Percentiles rank a stretch among this genome's conserved stretches.
These are phyloP conservation scores for Dipodomys merriami DNA, from an alignment of 2,113 vertebrate species.

Conservation along the genomic window DNA sequence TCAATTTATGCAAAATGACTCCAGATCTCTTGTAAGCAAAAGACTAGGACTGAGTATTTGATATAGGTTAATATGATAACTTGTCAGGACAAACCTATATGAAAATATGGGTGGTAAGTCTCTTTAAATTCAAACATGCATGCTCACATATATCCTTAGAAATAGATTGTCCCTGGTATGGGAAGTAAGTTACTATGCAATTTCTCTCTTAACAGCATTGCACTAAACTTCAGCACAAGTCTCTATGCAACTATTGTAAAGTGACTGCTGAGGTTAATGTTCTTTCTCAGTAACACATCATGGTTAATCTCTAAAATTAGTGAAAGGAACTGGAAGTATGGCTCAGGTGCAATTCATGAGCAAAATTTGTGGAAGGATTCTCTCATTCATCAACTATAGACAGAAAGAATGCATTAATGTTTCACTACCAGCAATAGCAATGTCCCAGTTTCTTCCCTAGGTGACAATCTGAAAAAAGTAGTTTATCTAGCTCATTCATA, in stretches of 20 bases:
- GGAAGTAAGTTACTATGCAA: neutral
- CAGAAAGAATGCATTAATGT: neutral
- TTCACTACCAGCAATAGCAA: neutral
- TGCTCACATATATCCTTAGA: neutral
- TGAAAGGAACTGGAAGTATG: too few relatives aligned
- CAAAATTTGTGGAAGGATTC: slow-evolving; percentile 5
- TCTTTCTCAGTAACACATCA: slow-evolving; percentile 33
- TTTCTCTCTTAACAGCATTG: neutral
- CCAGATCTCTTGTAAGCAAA: neutral
- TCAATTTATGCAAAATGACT: neutral
- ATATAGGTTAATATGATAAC: neutral
- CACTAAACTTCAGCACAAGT: slow-evolving; percentile 43
- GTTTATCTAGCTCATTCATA: slow-evolving; percentile 39
- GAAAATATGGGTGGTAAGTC: neutral
- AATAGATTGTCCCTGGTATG: neutral
- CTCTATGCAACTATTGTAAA: neutral
- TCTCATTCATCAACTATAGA: slow-evolving; percentile 15
- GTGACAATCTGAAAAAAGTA: neutral
- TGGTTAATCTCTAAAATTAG: neutral
- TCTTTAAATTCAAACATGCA: neutral
- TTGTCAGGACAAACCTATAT: neutral
- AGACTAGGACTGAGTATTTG: neutral
- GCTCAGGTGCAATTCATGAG: too few relatives aligned
- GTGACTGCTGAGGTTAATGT: neutral
- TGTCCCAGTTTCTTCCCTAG: neutral